Base-by-base conservation (phyloP, 2,888 invertebrate species). In the Oxytorus armatus region DNA sequence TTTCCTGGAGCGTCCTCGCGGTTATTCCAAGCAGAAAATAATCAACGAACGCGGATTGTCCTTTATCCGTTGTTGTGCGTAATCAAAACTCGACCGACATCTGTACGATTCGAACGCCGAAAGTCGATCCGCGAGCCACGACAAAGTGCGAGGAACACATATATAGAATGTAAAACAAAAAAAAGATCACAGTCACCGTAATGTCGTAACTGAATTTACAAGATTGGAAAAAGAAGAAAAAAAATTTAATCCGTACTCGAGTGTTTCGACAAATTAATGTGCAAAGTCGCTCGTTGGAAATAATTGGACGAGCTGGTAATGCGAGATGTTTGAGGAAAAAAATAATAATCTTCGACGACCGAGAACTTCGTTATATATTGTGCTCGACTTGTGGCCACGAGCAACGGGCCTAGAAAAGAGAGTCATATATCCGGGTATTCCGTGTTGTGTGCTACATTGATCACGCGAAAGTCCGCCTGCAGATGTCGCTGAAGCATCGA, bases 401-500 rank as follows among this genome's bases (percentile, higher is more conserved):
- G 44, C 51, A 53, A 69, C 39, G 42, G 18, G 53, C 63, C 53
- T 55, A 42, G 61, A 53, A 55, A 49, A 69, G 63, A 70, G 29
- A 23, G 44, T 63, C 61, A 69, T 51, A 53, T 44, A 21, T 23
- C 49, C 53, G 53, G 18, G 36, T 25, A 44, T 36, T 47, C 16
- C 39, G 18, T 23, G 25, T 51, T 21, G 29, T 51, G 51, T 55
- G 25, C 55, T 49, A 42, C 59, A 61, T 72, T 8, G 72, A 61
- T 72, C 68, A 59, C 51, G 42, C 39, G 42, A 51, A 59, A 42
- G 39, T 11, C 25, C 5, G 42, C 68, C 59, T 14, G 51, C n/a
- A 76, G 76, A 76, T 76, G 75, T 49, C 68, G 68, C 75, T 75
- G 18, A n/a, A 51, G 10, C 11, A n/a, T 25, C 29, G 23, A 39